Base-by-base conservation (phyloP, 2,113 vertebrate species). In the Oryzias melastigma region DNA sequence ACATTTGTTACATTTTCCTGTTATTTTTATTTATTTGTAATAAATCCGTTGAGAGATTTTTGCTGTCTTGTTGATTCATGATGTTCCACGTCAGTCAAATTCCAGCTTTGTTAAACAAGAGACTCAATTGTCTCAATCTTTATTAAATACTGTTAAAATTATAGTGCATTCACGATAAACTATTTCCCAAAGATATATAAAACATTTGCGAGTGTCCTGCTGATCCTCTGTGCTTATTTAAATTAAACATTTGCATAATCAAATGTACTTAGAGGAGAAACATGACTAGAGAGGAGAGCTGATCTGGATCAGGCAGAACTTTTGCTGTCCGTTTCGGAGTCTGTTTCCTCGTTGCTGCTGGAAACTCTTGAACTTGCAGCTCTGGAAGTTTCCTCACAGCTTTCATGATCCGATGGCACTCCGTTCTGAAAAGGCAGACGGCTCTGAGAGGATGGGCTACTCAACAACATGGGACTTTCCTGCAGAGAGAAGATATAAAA, bases 261-360 rank as follows among this genome's bases (percentile, higher is more conserved):
- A 18, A 58, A 17, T 4, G 20, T 56, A 58, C 35, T 43, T 41
- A 12, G 14, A 42, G 55, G 53, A 45, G 58, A 53, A 1, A 29
- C 3, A 45, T 24, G 35, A 54, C 14, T 50, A n/a, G 14, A 51
- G 20, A 43, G 1, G 68, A 73, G 78, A 63, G 80, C 84, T 35
- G n/a, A 74, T 61, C 58, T 68, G 57, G 83, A 88, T 0, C 83
- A 87, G 0, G 52, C 71, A 15, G 81, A 88, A 67, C 87, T 88
- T 76, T 84, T 89, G 69, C 85, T 85, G 81, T 91, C 88, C 0
- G 80, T 84, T 72, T 92, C 91, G 0, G 89, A 91, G 71, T 90
- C 89, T 0, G 81, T 88, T 43, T 89, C 86, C 19, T 93, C 87
- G 8, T 81, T 29, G 54, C 86, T 84, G 67, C 59, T 75, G 16